A percentile compares a stretch with the other conserved stretches of the same genome.
These are phyloP conservation scores for Ariopsis seemanni DNA, from an alignment of 2,113 vertebrate species.

Conservation along the genomic window DNA sequence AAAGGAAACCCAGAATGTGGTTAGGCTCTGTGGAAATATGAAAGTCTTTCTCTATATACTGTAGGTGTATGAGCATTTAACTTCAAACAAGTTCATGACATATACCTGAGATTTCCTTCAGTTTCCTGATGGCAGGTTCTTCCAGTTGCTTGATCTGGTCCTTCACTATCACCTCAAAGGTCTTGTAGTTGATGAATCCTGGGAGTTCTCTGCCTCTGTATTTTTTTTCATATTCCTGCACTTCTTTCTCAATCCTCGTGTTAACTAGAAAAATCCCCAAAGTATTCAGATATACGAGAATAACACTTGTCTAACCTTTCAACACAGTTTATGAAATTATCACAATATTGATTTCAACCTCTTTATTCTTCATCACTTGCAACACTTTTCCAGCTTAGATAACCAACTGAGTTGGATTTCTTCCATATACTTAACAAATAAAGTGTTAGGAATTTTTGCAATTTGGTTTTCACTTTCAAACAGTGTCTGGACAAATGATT, in stretches of 20 bases:
- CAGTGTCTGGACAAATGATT: neutral
- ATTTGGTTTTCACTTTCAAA: neutral
- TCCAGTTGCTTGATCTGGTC: conserved; percentile 75
- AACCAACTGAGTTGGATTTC: neutral
- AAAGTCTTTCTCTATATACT: neutral
- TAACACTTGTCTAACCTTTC: neutral
- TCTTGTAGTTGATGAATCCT: conserved; percentile 81
- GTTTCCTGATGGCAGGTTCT: conserved; percentile 73
- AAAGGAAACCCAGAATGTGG: neutral
- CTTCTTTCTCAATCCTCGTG: conserved; percentile 41
- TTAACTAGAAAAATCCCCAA: conserved; percentile 63
- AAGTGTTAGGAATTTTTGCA: too few relatives aligned
- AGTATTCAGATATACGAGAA: neutral
- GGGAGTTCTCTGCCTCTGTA: conserved; percentile 82
- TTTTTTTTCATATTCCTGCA: conserved; percentile 66
- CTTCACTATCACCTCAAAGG: conserved; percentile 79
- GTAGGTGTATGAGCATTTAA: neutral
- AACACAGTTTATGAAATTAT: neutral
- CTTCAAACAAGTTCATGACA: neutral
- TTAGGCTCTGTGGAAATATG: too few relatives aligned
- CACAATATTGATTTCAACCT: neutral
- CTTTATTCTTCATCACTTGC: neutral
- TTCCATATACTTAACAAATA: neutral
- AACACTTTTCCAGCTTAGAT: neutral
- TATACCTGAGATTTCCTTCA: conserved; percentile 67